phyloP scores from a whole-genome alignment of 1,140 invertebrate species.

The Acromyrmex charruanus region DNA sequence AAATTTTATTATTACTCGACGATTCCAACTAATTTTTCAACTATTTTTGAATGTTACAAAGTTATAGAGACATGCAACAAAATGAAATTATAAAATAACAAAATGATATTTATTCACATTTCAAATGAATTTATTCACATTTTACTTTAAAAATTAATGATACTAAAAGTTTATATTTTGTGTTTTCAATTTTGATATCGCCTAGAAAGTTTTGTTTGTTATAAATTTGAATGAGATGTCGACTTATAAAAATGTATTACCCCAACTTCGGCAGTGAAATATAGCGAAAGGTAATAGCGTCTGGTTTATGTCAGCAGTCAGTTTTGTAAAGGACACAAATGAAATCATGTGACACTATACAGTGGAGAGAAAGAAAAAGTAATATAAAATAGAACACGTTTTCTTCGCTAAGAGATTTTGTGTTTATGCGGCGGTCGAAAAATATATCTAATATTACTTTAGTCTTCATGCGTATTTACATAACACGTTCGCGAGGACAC shows the following conservation, averaged over 20 bases:
- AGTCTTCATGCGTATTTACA: constrained; percentile 2
- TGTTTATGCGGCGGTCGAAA: background rate
- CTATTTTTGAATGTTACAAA: background rate
- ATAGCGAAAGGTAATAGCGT: background rate
- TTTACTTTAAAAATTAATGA: background rate
- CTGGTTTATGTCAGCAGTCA: background rate
- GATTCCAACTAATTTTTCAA: background rate
- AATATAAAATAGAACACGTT: background rate
- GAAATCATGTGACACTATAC: background rate
- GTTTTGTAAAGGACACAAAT: background rate
- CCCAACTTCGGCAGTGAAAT: constrained; percentile 18
- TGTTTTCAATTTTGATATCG: background rate
- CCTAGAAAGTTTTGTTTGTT: background rate
- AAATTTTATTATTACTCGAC: no score
- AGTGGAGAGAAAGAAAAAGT: background rate
- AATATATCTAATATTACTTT: constrained; percentile 19
- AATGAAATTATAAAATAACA: background rate
- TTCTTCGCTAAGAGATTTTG: background rate
- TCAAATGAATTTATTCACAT: background rate
- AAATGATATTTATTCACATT: background rate
- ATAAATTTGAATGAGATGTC: background rate
- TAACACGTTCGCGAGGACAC: background rate
- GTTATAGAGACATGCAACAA: background rate
- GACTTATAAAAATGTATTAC: background rate
- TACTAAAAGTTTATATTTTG: background rate